Conservation (phyloP, 2,888 invertebrate species). For the Machimus atricapillus region DNA sequence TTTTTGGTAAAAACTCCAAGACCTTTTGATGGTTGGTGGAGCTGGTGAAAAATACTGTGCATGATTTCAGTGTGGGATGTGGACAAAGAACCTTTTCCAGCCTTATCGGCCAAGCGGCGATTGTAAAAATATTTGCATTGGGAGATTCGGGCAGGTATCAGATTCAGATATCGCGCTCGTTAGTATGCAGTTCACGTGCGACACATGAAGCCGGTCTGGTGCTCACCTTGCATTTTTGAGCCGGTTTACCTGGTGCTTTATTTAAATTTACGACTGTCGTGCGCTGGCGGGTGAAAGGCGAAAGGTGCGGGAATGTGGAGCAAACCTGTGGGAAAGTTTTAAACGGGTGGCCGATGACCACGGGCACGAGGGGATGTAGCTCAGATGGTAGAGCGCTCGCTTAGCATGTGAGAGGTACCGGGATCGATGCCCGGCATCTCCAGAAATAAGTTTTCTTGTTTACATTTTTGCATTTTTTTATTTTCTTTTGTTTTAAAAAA, state of each 20-base stretch:
- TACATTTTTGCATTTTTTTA: background rate
- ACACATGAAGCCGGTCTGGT: background rate
- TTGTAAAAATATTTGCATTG: background rate
- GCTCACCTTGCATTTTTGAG: background rate
- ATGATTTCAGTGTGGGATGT: background rate
- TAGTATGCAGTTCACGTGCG: background rate
- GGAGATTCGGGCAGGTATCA: background rate
- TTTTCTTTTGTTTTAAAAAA: too few species aligned
- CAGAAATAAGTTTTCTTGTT: conserved; percentile 48
- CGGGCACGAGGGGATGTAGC: conserved; percentile 59
- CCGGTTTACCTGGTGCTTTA: background rate
- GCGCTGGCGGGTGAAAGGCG: background rate
- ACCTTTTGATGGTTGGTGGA: background rate
- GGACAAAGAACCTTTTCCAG: background rate
- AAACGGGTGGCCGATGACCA: background rate
- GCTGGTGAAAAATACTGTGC: background rate
- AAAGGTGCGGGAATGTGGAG: background rate
- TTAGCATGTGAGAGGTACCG: conserved; percentile 60
- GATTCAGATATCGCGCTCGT: background rate
- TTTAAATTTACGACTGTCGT: background rate
- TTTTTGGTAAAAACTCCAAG: background rate
- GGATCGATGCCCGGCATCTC: conserved; percentile 61
- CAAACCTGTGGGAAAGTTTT: background rate
- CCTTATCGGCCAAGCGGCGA: background rate
- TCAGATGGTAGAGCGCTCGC: conserved; percentile 63